A percentile compares a stretch with the other conserved stretches of the same genome.
phyloP scores from a whole-genome alignment of 1,140 invertebrate species.

The Homalodisca vitripennis region DNA sequence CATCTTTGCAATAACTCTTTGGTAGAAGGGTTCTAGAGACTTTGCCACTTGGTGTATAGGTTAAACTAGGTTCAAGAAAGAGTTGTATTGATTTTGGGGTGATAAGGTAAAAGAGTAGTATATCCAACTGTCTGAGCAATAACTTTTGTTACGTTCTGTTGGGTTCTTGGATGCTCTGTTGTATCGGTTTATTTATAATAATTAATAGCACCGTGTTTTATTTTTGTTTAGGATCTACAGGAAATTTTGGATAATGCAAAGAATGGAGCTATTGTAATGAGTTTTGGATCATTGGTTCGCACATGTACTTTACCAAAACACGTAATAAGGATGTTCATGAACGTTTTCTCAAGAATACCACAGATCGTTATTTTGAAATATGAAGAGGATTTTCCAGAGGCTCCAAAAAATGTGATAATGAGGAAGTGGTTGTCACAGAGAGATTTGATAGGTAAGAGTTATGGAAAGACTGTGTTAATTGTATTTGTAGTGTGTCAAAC shows the following conservation, averaged over 20 bases:
- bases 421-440: constrained; percentile 49
- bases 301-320: constrained; percentile 47
- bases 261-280: constrained; percentile 54
- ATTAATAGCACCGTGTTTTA: background rate
- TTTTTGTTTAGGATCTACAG: constrained; percentile 43
- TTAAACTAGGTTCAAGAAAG: background rate
- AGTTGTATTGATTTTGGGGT: too few species aligned
- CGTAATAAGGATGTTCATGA: constrained; percentile 47
- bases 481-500: too few species aligned
- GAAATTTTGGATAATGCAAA: constrained; percentile 50
- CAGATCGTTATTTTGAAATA: constrained; percentile 60
- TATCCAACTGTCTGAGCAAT: too few species aligned
- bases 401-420: constrained; percentile 52
- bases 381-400: constrained; percentile 50
- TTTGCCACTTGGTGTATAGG: background rate
- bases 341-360: constrained; percentile 53
- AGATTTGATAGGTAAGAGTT: constrained; percentile 46
- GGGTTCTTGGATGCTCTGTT: background rate
- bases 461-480: too few species aligned
- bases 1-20: too few species aligned
- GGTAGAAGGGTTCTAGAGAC: too few species aligned
- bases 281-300: constrained; percentile 53
- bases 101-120: too few species aligned
- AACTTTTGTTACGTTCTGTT: background rate
- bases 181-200: background rate